Conservation (phyloP, 2,888 invertebrate species). For the Oligia latruncula region DNA sequence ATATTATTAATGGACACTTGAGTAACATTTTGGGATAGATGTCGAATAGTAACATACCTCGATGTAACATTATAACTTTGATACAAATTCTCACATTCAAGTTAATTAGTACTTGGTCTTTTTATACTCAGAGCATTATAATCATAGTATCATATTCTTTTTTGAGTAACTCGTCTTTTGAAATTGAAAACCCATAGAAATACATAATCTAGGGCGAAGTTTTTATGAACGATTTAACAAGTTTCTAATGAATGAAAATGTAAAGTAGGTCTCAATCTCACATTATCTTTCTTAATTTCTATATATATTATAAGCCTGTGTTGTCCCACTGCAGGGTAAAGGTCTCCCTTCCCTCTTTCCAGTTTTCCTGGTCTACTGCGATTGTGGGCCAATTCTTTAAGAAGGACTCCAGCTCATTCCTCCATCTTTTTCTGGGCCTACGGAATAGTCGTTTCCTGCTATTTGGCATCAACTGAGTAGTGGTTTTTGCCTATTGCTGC, state of each 20-base stretch:
- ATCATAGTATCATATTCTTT: background rate
- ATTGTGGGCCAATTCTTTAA: background rate
- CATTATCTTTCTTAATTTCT: background rate
- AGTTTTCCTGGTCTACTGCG: background rate
- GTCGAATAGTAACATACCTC: too few relatives aligned
- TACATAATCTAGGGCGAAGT: background rate
- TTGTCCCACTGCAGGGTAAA: too few relatives aligned
- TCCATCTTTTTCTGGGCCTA: fast-evolving
- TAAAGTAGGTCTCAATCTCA: background rate
- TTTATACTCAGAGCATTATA: background rate
- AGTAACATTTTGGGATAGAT: slow-evolving; percentile 3
- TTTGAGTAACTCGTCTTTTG: background rate
- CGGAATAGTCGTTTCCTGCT: background rate
- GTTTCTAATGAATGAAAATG: too few relatives aligned
- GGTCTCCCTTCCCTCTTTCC: background rate
- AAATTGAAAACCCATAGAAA: background rate
- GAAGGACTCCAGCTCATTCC: background rate
- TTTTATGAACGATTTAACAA: background rate
- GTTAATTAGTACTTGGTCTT: too few relatives aligned
- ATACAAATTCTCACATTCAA: background rate
- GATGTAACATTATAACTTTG: too few relatives aligned
- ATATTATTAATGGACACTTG: background rate
- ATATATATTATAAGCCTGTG: too few relatives aligned
- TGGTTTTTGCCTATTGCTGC: background rate
- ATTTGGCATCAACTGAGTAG: background rate